A percentile compares a stretch with the other conserved stretches of the same genome.
Conservation (phyloP, 2,888 invertebrate genomes). For the Napeogenes inachia region DNA sequence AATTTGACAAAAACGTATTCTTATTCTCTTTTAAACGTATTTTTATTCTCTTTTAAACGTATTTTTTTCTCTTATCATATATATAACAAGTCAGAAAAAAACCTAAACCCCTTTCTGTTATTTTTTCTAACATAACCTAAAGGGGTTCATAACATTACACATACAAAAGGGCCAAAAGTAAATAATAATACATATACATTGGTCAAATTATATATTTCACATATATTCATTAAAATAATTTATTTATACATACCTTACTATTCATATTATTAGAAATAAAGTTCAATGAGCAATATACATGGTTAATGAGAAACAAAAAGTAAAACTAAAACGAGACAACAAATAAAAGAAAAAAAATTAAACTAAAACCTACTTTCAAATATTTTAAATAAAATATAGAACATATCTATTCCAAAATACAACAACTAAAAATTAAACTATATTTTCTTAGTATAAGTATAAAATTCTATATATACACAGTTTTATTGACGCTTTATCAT, state of each 20-base stretch:
- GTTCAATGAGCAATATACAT: constrained; percentile 5
- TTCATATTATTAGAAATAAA: constrained; percentile 8
- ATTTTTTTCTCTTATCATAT: no score
- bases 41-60: no score
- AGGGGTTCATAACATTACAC: no score
- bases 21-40: no score
- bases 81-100: no score
- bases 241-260: constrained; percentile 18
- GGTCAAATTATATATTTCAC: constrained; percentile 39
- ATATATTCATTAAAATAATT: constrained; percentile 30
- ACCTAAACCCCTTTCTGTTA: no score
- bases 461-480: constrained; percentile 16
- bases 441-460: constrained; percentile 11
- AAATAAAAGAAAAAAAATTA: constrained; percentile 16
- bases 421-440: constrained; percentile 5
- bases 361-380: not conserved
- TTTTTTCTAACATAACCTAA: no score
- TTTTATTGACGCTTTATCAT: not conserved
- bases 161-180: not conserved
- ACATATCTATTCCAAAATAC: not conserved
- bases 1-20: no score
- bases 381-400: not conserved
- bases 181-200: constrained; percentile 22
- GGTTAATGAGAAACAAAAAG: constrained; percentile 16
- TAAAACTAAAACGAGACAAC: constrained; percentile 25